Evolutionary conservation across 2,797 vertebrate genomes (phyloP), one percentile per base, ranked within the genome.

Genomic region (Phrynocephalus forsythii): DNA sequence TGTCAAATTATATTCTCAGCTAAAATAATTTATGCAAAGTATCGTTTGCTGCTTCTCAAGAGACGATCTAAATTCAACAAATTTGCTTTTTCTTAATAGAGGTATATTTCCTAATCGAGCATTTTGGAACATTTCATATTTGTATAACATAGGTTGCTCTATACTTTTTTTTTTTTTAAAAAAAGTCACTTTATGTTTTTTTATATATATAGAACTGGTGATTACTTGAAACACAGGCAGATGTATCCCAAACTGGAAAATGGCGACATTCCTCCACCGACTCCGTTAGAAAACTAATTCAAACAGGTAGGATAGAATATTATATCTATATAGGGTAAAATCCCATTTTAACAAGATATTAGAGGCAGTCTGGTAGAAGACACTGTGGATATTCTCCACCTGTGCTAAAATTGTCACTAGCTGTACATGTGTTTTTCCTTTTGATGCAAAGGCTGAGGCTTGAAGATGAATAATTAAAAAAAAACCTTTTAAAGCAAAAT

Each of bases 221-320:
- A 96, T 96, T 96, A 96, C 93, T 94, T 93, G 95, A 96, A 95
- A 91, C 94, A 94, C 93, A 95, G 96, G 97, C 97, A 97, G 96
- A 98, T 98, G 98, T 96, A 97, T 97, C 95, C 97, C 96, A 93
- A 92, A 95, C 95, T 95, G 94, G 97, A 97, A 95, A 95, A 96
- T 94, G 96, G 95, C 95, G 80, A 87, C 83, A 95, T 96, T 97
- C 97, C 97, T 97, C 95, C 94, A 93, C 95, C 93, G 91, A 94
- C 95, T 96, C 95, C 95, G 93, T 95, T 97, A 97, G 96, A 98
- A 96, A 97, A 98, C 80, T 98, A 97, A 98, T 95, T 96, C 95
- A 95, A 97, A 96, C 96, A 94, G 98, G 98, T 98, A 96, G 96
- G 93, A 69, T 91, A 90, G 87, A 38, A 91, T 48, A 83, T 71